phyloP scores from a whole-genome alignment of 1,140 invertebrate species.

The Aphidius gifuensis region DNA sequence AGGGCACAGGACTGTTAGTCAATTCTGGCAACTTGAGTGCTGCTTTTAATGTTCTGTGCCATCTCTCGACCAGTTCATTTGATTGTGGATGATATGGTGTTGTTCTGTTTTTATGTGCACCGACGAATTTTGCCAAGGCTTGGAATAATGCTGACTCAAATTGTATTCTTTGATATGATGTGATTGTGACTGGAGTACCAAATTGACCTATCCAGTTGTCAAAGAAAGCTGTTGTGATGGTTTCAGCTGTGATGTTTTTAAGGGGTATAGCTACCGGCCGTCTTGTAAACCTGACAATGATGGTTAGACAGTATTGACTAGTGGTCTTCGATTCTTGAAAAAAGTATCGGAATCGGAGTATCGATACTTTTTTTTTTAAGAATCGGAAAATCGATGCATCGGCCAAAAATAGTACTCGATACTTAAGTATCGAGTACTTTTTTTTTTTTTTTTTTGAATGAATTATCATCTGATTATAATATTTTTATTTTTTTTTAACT shows the following conservation, averaged over 20 bases:
- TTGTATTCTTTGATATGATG: slow-evolving; percentile 34
- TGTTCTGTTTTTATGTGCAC: slow-evolving; percentile 22
- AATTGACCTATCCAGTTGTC: slow-evolving; percentile 34
- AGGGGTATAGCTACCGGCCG: slow-evolving; percentile 47
- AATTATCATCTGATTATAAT: too few relatives aligned
- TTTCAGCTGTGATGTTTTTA: slow-evolving; percentile 29
- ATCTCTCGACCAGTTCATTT: slow-evolving; percentile 49
- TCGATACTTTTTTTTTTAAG: too few relatives aligned
- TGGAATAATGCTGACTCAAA: slow-evolving; percentile 29
- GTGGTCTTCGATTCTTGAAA: too few relatives aligned
- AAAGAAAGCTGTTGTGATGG: slow-evolving; percentile 32
- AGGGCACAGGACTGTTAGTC: too few relatives aligned
- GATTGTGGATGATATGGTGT: slow-evolving; percentile 42
- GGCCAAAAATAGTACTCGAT: too few relatives aligned
- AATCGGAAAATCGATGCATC: too few relatives aligned
- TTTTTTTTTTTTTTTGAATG: too few relatives aligned
- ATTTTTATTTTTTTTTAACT: too few relatives aligned
- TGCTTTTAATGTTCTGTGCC: slow-evolving; percentile 45
- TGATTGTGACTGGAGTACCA: slow-evolving; percentile 34
- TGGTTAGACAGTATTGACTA: slow-evolving; percentile 48
- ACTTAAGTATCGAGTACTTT: too few relatives aligned
- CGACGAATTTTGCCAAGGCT: slow-evolving; percentile 29
- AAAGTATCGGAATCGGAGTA: too few relatives aligned
- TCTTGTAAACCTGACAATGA: slow-evolving; percentile 49
- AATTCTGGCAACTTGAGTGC: slow-evolving; percentile 40